Base-by-base conservation (phyloP, 1,140 invertebrate genomes). In the Varroa destructor region DNA sequence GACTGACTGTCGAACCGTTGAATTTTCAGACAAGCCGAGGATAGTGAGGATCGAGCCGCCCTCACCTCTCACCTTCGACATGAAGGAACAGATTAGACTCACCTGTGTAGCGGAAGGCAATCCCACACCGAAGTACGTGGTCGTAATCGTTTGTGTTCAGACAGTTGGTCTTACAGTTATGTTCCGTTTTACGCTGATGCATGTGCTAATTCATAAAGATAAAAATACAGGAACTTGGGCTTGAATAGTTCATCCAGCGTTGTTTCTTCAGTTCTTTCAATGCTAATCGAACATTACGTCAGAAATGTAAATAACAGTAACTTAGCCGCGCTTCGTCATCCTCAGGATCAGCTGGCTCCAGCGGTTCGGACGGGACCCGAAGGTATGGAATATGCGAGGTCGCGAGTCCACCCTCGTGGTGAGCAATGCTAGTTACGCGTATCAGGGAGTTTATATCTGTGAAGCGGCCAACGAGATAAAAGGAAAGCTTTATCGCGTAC, bases 71-170 rank as follows among this genome's bases (percentile, higher is more conserved):
- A 67, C 61, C 61, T 67, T 67, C 37, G 61, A 67, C 46, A 67
- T 67, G 61, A 67, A 46, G 61, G 61, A 67, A 40, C 61, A 67
- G 10, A 61, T 37, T 5, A 12, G 46, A 73, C 75, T 73, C 74
- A 81, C 80, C 72, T 85, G 83, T 0, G 83, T 84, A 0, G 88
- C 84, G 0, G 89, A 89, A 72, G 88, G 84, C 14, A 86, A 78
- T 12, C 90, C 90, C 6, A 87, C 88, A 43, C 88, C 88, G 1
- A 89, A 76, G 46, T 51, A 51, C 8, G 46, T 86, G 40, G 86
- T 75, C 0, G 81, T 82, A 6, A 78, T 8, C 85, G 83, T 51
- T 8, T 25, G 25, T 25, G 25, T 5, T 51, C 8, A 5, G 8
- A 51, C 8, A 51, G 8, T 51, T 5, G 46, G 46, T 51, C 46